Evolutionary conservation across 1,140 invertebrate genomes (phyloP).

Genomic region (Papilio helenus): DNA sequence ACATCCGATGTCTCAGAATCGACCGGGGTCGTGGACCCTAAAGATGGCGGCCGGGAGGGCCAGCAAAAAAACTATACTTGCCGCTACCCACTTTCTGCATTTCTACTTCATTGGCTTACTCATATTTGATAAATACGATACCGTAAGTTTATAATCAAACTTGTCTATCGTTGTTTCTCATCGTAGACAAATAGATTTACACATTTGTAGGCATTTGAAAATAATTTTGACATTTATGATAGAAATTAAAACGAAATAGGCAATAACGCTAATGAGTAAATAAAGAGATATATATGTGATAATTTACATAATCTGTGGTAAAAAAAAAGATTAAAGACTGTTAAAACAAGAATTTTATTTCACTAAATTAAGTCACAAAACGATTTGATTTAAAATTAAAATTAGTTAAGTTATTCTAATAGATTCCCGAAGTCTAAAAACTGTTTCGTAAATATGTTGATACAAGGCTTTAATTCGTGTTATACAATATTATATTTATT

Average conservation of each 20-base stretch:
- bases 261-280: slow-evolving; percentile 23
- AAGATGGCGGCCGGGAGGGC: slow-evolving; percentile 65
- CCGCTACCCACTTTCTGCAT: slow-evolving; percentile 9
- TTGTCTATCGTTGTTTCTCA: neutral
- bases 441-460: neutral
- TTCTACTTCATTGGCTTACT: slow-evolving; percentile 3
- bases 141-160: neutral
- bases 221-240: slow-evolving; percentile 6
- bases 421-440: neutral
- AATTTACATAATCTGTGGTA: slow-evolving; percentile 20
- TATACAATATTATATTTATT: neutral
- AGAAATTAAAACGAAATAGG: slow-evolving; percentile 2
- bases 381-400: slow-evolving; percentile 28
- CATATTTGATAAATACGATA: neutral
- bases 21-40: slow-evolving; percentile 63
- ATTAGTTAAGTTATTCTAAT: slow-evolving; percentile 31
- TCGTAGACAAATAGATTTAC: neutral
- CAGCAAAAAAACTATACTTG: slow-evolving; percentile 53
- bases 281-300: slow-evolving; percentile 10
- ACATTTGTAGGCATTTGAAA: neutral
- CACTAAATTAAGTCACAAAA: slow-evolving; percentile 29
- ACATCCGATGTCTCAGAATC: slow-evolving; percentile 77
- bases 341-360: slow-evolving; percentile 30
- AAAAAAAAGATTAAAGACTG: slow-evolving; percentile 24
- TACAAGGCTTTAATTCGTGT: neutral